Evolutionary conservation across 2,113 vertebrate species (phyloP), one percentile per base, ranked within the genome.

Genomic region (Brachyistius frenatus): DNA sequence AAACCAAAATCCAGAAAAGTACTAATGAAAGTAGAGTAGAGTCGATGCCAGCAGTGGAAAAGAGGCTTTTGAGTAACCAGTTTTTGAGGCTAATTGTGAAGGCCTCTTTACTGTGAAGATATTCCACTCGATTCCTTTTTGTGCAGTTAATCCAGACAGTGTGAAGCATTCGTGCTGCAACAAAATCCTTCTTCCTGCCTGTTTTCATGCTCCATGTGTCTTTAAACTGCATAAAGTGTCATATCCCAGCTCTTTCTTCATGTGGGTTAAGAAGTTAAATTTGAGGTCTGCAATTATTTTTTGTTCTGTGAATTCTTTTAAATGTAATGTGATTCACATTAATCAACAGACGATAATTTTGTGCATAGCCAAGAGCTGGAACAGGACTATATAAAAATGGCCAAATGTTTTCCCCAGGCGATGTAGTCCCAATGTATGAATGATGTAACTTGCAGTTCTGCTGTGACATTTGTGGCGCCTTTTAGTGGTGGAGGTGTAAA

Each of bases 121-220:
- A 23, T 39, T 61, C 5, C 52, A 30, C 30, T 14, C 14, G 5
- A 39, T 69, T 44, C 7, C 52, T 47, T n/a, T 53, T 66, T 50
- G 76, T 76, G 67, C 11, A 44, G 68, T 78, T 66, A 31, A n/a
- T 41, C 65, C 15, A 67, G 30, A 15, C 41, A 39, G 46, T 6
- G 13, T 44, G 23, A 60, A 66, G 35, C 57, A 67, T 81, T 61
- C 36, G 50, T 66, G 6, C 44, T 49, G 13, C 14, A 57, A 41
- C 32, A 4, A n/a, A 71, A 52, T 53, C 37, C 30, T 56, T 7
- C 7, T 61, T 61, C 32, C 47, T 76, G 57, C 33, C 50, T 66
- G 16, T 50, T 62, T 52, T 31, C n/a, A 50, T 33, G 0, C 39
- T 69, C 23, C 4, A 3, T 60, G 4, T 46, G 31, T 3, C 0